Conservation (phyloP, 2,113 vertebrate species). For the Noctilio leporinus region DNA sequence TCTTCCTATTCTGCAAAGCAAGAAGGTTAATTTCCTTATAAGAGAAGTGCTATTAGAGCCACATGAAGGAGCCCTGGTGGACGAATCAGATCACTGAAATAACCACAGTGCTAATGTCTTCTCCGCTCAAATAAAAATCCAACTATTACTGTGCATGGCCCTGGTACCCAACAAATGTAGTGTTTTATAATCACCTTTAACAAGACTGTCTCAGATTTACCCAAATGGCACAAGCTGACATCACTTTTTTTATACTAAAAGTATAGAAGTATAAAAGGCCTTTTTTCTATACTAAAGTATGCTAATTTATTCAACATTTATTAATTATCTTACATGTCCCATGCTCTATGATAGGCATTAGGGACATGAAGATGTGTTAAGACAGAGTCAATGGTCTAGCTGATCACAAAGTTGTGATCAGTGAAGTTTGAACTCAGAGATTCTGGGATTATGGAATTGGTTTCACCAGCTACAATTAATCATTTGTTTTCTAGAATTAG, state of each 20-base stretch:
- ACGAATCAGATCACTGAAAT: constrained; percentile 24
- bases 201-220: neutral
- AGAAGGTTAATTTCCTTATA: constrained; percentile 13
- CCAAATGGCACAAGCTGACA: neutral
- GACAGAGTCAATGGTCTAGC: neutral
- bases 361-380: neutral
- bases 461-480: neutral
- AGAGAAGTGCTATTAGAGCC: neutral
- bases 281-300: neutral
- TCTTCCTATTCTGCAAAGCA: neutral
- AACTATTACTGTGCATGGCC: neutral
- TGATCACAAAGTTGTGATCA: neutral
- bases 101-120: neutral
- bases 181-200: constrained; percentile 31
- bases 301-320: neutral
- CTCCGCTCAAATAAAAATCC: constrained; percentile 33
- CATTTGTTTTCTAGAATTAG: neutral
- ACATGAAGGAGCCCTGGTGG: neutral
- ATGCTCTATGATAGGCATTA: neutral
- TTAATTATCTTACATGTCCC: neutral
- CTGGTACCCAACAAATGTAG: neutral
- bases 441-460: neutral
- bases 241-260: neutral
- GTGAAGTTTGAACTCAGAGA: neutral
- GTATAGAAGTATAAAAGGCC: too few species aligned